phyloP scores from a whole-genome alignment of 2,888 invertebrate genomes.

The Apocheima hispidaria region DNA sequence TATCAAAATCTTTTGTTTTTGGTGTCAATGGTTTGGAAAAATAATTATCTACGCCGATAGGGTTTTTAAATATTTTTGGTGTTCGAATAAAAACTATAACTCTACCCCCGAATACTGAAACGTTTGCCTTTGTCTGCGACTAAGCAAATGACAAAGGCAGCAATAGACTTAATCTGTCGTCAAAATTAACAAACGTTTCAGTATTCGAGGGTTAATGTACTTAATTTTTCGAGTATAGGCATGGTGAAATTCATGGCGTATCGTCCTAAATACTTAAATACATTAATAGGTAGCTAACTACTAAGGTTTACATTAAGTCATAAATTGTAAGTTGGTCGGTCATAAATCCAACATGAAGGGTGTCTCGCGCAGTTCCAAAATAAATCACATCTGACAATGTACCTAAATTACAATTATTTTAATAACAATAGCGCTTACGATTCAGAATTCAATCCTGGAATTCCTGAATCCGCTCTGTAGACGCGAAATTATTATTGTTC shows the following conservation, averaged over 20 bases:
- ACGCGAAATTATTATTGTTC: slow-evolving; percentile 23
- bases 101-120: too few relatives aligned
- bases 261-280: not conserved
- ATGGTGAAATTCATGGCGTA: not conserved
- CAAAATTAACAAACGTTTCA: too few relatives aligned
- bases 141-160: too few relatives aligned
- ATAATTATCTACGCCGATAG: too few relatives aligned
- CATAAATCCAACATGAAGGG: slow-evolving; percentile 15
- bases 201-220: too few relatives aligned
- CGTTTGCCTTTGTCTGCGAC: too few relatives aligned
- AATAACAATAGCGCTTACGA: slow-evolving; percentile 19
- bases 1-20: too few relatives aligned
- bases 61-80: too few relatives aligned
- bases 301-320: not conserved
- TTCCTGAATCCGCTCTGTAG: slow-evolving; percentile 8
- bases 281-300: slow-evolving; percentile 7
- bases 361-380: slow-evolving; percentile 10
- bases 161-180: too few relatives aligned
- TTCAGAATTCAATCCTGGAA: slow-evolving; percentile 25
- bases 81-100: too few relatives aligned
- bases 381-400: slow-evolving; percentile 27
- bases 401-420: slow-evolving; percentile 25
- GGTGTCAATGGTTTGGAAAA: too few relatives aligned
- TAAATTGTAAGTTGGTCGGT: slow-evolving; percentile 10
- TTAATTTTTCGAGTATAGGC: not conserved